A percentile compares a stretch with the other conserved stretches of the same genome.
Evolutionary conservation across 2,113 vertebrate genomes (phyloP).

Genomic region (Onychostruthus taczanowskii): DNA sequence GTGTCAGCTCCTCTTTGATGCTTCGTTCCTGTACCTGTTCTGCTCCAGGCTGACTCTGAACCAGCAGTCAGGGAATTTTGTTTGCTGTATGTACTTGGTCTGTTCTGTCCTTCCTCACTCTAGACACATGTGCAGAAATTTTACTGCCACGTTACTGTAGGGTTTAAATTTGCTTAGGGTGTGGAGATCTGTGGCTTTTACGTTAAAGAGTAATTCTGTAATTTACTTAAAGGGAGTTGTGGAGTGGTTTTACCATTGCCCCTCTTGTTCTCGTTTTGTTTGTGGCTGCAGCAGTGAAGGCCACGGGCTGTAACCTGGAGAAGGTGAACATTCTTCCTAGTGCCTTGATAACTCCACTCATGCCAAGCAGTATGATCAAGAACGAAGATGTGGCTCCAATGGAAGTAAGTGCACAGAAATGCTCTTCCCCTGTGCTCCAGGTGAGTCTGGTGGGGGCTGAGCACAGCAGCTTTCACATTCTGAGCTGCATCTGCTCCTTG

Average conservation of each 20-base stretch:
- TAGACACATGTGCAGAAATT: neutral
- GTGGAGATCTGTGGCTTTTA: neutral
- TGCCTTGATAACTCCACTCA: slow-evolving; percentile 85
- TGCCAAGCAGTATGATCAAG: slow-evolving; percentile 86
- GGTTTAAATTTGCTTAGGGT: neutral
- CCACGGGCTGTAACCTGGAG: slow-evolving; percentile 80
- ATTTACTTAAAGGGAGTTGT: neutral
- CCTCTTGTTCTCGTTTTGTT: neutral
- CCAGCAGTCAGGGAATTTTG: neutral
- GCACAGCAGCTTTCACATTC: neutral
- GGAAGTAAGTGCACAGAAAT: slow-evolving; percentile 90
- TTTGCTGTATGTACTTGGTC: neutral
- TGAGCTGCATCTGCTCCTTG: neutral
- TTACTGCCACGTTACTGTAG: neutral
- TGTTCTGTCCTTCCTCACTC: neutral
- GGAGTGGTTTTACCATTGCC: neutral
- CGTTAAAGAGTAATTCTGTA: neutral
- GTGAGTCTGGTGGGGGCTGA: slow-evolving; percentile 49
- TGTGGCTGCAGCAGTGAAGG: slow-evolving; percentile 75
- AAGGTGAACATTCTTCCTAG: slow-evolving; percentile 80
- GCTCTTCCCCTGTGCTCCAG: slow-evolving; percentile 81
- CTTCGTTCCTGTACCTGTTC: neutral
- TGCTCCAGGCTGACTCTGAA: neutral
- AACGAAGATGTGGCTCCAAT: slow-evolving; percentile 93
- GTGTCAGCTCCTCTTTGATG: neutral